Evolutionary conservation across 2,797 vertebrate genomes (phyloP).

Genomic region (Trematomus bernacchii): DNA sequence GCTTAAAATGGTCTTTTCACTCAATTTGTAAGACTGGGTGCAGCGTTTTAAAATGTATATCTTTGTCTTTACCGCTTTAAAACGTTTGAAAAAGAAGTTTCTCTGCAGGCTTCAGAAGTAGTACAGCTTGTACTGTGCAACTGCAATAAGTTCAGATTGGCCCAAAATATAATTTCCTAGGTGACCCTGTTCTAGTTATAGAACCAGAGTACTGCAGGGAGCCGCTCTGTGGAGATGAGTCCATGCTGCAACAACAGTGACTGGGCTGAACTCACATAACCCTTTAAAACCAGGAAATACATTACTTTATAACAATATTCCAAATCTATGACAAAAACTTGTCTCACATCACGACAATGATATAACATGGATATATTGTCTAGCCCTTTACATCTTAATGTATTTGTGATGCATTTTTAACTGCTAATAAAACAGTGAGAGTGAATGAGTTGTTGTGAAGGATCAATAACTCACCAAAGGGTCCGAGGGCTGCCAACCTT

Average conservation of each 20-base stretch:
- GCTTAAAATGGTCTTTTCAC: neutral
- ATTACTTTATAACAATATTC: too few species aligned
- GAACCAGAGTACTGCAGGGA: slow-evolving; percentile 48
- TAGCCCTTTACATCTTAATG: neutral
- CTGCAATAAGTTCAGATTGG: slow-evolving; percentile 73
- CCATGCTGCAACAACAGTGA: slow-evolving; percentile 39
- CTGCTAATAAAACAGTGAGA: slow-evolving; percentile 32
- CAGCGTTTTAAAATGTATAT: neutral
- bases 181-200: slow-evolving; percentile 84
- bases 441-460: slow-evolving; percentile 42
- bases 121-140: slow-evolving; percentile 65
- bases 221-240: slow-evolving; percentile 18
- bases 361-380: too few species aligned
- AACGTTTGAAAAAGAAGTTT: slow-evolving; percentile 36
- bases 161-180: slow-evolving; percentile 78
- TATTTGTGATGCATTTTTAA: slow-evolving; percentile 30
- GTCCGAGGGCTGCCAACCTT: slow-evolving; percentile 50
- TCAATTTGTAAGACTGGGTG: neutral
- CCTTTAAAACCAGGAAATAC: neutral
- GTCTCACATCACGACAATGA: too few species aligned
- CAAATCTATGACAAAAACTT: too few species aligned
- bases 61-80: slow-evolving; percentile 10
- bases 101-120: slow-evolving; percentile 67
- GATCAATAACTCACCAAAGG: slow-evolving; percentile 57
- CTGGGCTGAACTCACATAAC: slow-evolving; percentile 11